Conservation (phyloP, 2,797 vertebrate species). For the Gambelia wislizenii region DNA sequence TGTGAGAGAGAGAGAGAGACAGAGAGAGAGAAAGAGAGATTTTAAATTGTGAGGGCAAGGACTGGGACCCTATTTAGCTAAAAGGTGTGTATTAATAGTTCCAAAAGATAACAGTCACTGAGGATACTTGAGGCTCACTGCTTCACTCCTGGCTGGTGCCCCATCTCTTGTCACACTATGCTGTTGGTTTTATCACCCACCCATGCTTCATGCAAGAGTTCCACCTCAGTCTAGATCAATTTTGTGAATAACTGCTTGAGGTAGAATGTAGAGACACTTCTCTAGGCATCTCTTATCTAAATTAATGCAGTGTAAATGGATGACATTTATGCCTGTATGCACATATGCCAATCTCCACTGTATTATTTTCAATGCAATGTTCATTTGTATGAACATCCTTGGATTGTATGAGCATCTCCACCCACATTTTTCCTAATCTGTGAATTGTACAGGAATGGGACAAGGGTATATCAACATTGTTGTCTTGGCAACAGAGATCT, state of each 20-base stretch:
- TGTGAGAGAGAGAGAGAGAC: too few relatives aligned
- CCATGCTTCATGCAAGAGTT: neutral
- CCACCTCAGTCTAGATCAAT: neutral
- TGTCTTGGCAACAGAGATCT: neutral
- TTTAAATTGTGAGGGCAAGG: too few relatives aligned
- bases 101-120: too few relatives aligned
- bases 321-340: neutral
- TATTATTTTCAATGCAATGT: neutral
- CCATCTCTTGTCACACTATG: too few relatives aligned
- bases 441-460: neutral
- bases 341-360: neutral
- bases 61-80: too few relatives aligned
- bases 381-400: neutral
- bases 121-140: neutral
- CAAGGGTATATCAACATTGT: neutral
- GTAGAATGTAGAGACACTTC: neutral
- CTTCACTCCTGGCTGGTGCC: neutral
- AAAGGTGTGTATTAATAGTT: too few relatives aligned
- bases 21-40: too few relatives aligned
- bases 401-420: too few relatives aligned
- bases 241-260: neutral
- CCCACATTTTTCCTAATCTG: neutral
- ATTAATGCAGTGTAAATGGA: neutral
- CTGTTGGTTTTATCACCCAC: neutral
- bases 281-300: neutral